phyloP scores from a whole-genome alignment of 2,888 invertebrate species.

The Abrostola tripartita region DNA sequence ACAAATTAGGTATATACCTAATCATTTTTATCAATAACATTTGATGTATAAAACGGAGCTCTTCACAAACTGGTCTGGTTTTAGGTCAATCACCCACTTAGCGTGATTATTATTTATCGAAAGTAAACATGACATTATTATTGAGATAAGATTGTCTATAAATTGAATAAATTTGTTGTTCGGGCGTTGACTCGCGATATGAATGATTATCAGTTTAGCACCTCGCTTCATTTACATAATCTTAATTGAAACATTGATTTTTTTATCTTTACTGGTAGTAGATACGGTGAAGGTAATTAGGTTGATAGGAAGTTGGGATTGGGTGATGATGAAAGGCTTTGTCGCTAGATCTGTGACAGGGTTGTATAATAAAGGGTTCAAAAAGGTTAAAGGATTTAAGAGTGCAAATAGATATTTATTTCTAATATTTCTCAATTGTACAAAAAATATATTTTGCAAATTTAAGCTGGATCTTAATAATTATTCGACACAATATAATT shows the following conservation, averaged over 20 bases:
- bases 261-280: conserved; percentile 29
- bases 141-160: conserved; percentile 53
- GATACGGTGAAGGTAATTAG: conserved; percentile 12
- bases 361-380: too few species aligned
- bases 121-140: conserved; percentile 49
- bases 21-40: conserved; percentile 2
- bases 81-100: conserved; percentile 48
- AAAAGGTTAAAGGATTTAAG: too few species aligned
- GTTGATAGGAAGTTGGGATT: too few species aligned
- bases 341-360: too few species aligned
- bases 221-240: conserved; percentile 37
- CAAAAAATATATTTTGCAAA: conserved; percentile 1
- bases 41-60: conserved; percentile 6
- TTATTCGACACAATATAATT: too few species aligned
- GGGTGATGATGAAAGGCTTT: too few species aligned
- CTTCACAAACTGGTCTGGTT: conserved; percentile 23
- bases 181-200: conserved; percentile 47
- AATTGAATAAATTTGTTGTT: conserved; percentile 53
- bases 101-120: conserved; percentile 39
- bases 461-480: conserved; percentile 13
- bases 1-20: too few species aligned
- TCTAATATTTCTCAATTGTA: too few species aligned
- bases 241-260: conserved; percentile 37
- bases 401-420: too few species aligned
- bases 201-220: conserved; percentile 32